Evolutionary conservation across 2,113 vertebrate species (phyloP).

Genomic region (Henicopernis longicauda): DNA sequence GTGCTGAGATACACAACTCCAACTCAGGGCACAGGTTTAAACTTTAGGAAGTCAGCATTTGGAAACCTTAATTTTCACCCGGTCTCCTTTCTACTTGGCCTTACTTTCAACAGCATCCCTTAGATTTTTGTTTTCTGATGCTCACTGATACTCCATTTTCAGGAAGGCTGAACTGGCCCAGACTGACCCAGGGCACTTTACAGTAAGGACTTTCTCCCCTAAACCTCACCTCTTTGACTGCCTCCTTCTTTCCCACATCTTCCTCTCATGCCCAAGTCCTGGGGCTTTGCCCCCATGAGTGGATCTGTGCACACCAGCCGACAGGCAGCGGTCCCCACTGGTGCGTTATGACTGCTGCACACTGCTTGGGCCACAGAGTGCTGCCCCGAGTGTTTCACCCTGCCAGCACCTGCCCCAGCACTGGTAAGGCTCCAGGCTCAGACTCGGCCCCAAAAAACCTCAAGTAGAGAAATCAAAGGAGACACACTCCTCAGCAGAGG

Average conservation of each 20-base stretch:
- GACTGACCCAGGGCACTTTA: background rate
- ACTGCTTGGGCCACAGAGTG: background rate
- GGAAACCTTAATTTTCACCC: background rate
- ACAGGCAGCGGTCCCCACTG: background rate
- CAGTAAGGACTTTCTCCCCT: background rate
- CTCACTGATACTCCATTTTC: background rate
- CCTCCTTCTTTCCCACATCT: background rate
- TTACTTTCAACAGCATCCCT: background rate
- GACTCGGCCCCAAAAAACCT: background rate
- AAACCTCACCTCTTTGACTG: background rate
- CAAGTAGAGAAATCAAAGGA: background rate
- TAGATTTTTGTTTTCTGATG: background rate
- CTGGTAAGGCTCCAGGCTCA: background rate
- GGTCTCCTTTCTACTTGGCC: background rate
- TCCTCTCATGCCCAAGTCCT: background rate
- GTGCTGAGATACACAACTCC: background rate
- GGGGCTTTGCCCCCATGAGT: background rate
- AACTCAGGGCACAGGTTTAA: background rate
- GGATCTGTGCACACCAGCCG: background rate
- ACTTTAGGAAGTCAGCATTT: background rate
- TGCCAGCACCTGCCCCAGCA: background rate
- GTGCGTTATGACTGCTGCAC: fast-evolving
- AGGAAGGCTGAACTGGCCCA: background rate
- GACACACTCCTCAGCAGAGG: background rate
- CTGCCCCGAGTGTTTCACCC: background rate